These are phyloP conservation scores for Cancer borealis DNA, from an alignment of 2,888 invertebrate genomes.

Conservation along the genomic window DNA sequence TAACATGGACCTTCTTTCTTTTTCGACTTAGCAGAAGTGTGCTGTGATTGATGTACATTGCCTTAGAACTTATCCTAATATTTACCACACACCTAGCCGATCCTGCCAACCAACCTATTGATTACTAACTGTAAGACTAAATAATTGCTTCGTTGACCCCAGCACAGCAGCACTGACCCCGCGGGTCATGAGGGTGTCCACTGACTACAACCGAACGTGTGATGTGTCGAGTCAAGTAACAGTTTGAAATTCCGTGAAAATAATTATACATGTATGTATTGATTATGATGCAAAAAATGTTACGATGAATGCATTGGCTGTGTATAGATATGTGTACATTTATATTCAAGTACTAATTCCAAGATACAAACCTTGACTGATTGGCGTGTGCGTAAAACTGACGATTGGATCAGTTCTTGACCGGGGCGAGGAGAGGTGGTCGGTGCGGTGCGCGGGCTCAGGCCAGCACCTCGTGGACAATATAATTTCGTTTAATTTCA, in stretches of 20 bases:
- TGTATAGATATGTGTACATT: neutral
- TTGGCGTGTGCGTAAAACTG: neutral
- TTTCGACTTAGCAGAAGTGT: conserved; percentile 57
- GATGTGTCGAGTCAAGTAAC: neutral
- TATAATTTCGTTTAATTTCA: conserved; percentile 48
- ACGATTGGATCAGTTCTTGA: neutral
- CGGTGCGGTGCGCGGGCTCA: conserved; percentile 8
- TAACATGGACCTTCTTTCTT: conserved; percentile 44
- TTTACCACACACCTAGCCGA: conserved; percentile 51
- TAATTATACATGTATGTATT: neutral
- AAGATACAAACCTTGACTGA: neutral
- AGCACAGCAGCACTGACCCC: conserved; percentile 17
- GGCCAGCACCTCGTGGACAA: conserved; percentile 45
- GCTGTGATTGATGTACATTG: conserved; percentile 68
- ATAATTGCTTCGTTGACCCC: conserved; percentile 53
- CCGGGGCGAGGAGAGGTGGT: neutral
- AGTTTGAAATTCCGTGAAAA: neutral
- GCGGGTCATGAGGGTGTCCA: neutral
- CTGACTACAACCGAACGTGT: neutral
- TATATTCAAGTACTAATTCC: neutral
- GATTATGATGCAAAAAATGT: neutral
- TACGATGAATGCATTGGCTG: neutral
- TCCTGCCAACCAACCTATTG: conserved; percentile 61
- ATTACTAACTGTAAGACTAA: conserved; percentile 56
- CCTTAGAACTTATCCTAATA: conserved; percentile 64